Evolutionary conservation across 2,113 vertebrate species (phyloP).

Genomic region (Lampris incognitus): DNA sequence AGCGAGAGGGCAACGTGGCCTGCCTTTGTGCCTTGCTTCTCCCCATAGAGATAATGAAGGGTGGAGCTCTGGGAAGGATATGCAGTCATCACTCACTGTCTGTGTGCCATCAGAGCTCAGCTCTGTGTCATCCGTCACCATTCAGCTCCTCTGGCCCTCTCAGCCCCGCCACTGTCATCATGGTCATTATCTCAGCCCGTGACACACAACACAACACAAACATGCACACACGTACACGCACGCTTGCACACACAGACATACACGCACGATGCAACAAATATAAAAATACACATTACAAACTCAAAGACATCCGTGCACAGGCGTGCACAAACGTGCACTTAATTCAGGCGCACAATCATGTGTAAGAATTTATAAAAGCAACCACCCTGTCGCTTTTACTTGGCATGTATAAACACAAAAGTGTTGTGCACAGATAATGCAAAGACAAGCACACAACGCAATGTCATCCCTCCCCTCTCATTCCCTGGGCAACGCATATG

Average conservation of each 20-base stretch:
- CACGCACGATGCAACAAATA: neutral
- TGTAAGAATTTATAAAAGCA: too few species aligned
- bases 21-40: slow-evolving; percentile 77
- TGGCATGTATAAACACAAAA: too few species aligned
- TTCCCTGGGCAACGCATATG: slow-evolving; percentile 54
- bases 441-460: slow-evolving; percentile 14
- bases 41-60: slow-evolving; percentile 92
- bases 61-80: slow-evolving; percentile 88
- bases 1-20: slow-evolving; percentile 79
- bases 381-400: too few species aligned
- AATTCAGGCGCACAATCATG: slow-evolving; percentile 14
- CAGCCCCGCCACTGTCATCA: slow-evolving; percentile 89
- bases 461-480: slow-evolving; percentile 47
- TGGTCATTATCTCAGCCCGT: slow-evolving; percentile 91
- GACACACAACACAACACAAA: slow-evolving; percentile 55
- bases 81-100: slow-evolving; percentile 90
- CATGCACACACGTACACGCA: neutral
- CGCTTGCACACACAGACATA: neutral
- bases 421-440: too few species aligned
- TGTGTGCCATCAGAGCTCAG: slow-evolving; percentile 92
- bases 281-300: neutral
- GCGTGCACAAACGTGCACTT: slow-evolving; percentile 1
- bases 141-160: slow-evolving; percentile 89
- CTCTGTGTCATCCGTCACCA: slow-evolving; percentile 94
- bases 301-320: neutral